phyloP scores from a whole-genome alignment of 2,888 invertebrate species.

The Agrochola circellaris region DNA sequence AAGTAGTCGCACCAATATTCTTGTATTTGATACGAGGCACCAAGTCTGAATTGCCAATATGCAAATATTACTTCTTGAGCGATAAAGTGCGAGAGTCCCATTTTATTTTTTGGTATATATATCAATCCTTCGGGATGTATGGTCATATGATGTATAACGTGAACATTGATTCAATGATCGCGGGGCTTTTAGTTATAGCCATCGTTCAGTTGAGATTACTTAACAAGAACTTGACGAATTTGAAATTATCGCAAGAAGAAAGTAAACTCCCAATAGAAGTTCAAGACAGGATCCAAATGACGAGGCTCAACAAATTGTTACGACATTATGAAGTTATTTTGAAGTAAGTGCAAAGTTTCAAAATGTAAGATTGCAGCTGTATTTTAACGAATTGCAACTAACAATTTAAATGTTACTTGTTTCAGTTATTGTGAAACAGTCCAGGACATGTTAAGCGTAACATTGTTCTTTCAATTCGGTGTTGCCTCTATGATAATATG shows the following conservation, averaged over 20 bases:
- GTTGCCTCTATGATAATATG: slow-evolving; percentile 80
- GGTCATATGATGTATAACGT: slow-evolving; percentile 83
- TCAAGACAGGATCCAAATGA: slow-evolving; percentile 57
- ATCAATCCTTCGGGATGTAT: slow-evolving; percentile 81
- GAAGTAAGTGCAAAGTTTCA: slow-evolving; percentile 69
- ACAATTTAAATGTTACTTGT: slow-evolving; percentile 44
- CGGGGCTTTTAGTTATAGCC: slow-evolving; percentile 78
- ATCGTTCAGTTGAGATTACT: slow-evolving; percentile 78
- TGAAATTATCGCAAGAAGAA: slow-evolving; percentile 67
- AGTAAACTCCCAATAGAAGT: slow-evolving; percentile 33
- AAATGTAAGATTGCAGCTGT: background rate
- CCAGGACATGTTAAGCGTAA: slow-evolving; percentile 75
- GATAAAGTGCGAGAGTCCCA: slow-evolving; percentile 73
- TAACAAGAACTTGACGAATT: slow-evolving; percentile 73
- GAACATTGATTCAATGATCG: slow-evolving; percentile 78
- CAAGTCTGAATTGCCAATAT: slow-evolving; percentile 78
- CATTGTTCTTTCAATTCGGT: slow-evolving; percentile 80
- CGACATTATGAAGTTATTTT: slow-evolving; percentile 77
- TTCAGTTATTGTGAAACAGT: slow-evolving; percentile 76
- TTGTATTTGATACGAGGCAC: slow-evolving; percentile 71
- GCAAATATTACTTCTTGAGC: slow-evolving; percentile 82
- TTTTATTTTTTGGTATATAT: slow-evolving; percentile 76
- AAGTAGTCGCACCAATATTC: slow-evolving; percentile 74
- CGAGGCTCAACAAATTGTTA: slow-evolving; percentile 70
- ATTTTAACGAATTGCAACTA: background rate